Evolutionary conservation across 23 tunicate genomes (phyloP).

Genomic region (Botrylloides violaceus): DNA sequence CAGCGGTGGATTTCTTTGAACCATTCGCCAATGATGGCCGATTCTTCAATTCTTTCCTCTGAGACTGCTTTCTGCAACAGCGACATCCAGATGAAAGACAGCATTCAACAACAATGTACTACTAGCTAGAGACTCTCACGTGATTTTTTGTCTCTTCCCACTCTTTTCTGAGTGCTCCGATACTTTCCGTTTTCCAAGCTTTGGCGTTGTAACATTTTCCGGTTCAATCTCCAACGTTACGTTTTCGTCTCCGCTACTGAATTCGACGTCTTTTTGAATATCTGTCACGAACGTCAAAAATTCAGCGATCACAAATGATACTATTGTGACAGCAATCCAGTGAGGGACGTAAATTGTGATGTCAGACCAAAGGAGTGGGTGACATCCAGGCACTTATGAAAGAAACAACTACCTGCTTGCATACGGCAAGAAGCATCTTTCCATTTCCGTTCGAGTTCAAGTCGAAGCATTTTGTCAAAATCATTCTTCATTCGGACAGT

Average conservation of each 20-base stretch:
- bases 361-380: too few relatives aligned
- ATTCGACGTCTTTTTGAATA: not conserved
- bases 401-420: not conserved
- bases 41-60: too few relatives aligned
- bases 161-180: not conserved
- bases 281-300: too few relatives aligned
- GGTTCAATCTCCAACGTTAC: not conserved
- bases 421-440: constrained; percentile 18
- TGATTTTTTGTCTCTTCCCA: constrained; percentile 6
- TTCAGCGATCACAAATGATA: too few relatives aligned
- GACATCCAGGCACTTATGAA: too few relatives aligned
- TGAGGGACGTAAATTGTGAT: too few relatives aligned
- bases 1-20: too few relatives aligned
- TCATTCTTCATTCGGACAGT: constrained; percentile 35
- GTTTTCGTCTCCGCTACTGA: not conserved
- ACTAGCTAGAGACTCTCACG: not conserved
- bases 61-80: too few relatives aligned
- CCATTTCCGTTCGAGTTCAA: constrained; percentile 49
- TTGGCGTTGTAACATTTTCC: not conserved
- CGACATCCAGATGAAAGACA: too few relatives aligned
- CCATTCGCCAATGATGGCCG: too few relatives aligned
- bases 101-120: too few relatives aligned
- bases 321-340: too few relatives aligned
- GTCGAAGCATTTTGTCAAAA: constrained; percentile 51
- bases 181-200: constrained; percentile 12